A percentile compares a stretch with the other conserved stretches of the same genome.
Evolutionary conservation across 2,888 invertebrate species (phyloP).

Genomic region (Esperia sulphurella): DNA sequence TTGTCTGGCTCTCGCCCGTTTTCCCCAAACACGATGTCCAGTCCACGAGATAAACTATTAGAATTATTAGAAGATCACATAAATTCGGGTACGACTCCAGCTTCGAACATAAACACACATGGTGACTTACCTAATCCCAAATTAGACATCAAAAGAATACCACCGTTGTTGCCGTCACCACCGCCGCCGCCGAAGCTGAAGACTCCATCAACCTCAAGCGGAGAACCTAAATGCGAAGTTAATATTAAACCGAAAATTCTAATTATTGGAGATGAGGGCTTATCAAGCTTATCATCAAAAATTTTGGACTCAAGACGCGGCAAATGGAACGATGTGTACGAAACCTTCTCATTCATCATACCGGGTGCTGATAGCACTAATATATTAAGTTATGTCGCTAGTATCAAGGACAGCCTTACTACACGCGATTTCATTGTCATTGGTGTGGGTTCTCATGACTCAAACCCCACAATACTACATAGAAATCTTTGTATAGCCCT

Average conservation of each 20-base stretch:
- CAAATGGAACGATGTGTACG: slow-evolving; percentile 1
- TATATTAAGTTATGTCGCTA: neutral
- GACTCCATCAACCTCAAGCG: too few species aligned
- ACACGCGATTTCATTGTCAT: neutral
- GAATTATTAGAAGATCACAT: too few species aligned
- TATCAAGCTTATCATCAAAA: neutral
- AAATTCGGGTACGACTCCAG: too few species aligned
- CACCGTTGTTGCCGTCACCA: too few species aligned
- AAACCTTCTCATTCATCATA: neutral
- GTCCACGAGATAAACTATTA: too few species aligned
- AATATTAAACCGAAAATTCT: neutral
- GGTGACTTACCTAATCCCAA: too few species aligned
- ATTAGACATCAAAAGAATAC: too few species aligned
- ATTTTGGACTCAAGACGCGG: neutral
- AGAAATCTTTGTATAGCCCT: neutral
- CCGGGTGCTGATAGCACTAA: neutral
- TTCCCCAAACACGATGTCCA: too few species aligned
- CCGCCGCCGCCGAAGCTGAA: too few species aligned
- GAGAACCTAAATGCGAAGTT: too few species aligned
- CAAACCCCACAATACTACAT: neutral
- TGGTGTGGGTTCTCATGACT: neutral
- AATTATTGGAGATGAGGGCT: neutral
- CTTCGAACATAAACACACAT: too few species aligned
- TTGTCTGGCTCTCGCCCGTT: too few species aligned
- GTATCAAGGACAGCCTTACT: neutral